Percentiles rank a stretch among this genome's conserved stretches.
These are phyloP conservation scores for Phyto melanocephala DNA, from an alignment of 2,888 invertebrate species.

Conservation along the genomic window DNA sequence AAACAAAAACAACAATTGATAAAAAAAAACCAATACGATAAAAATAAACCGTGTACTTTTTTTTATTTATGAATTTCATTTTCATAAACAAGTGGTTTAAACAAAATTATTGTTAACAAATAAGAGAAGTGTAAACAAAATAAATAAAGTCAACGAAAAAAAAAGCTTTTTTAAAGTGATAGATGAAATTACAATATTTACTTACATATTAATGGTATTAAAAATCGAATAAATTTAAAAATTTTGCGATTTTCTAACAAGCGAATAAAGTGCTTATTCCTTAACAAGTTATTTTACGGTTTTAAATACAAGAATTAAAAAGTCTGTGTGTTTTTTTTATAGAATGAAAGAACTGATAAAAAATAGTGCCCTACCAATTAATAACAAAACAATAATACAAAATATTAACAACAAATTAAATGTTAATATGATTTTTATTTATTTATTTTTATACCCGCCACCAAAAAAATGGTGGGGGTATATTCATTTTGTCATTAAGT, in stretches of 20 bases:
- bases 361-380: constrained; percentile 47
- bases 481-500: too few species aligned
- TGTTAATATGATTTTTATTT: background rate
- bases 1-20: constrained; percentile 7
- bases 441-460: background rate
- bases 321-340: background rate
- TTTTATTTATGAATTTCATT: background rate
- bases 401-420: constrained; percentile 7
- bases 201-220: background rate
- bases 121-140: constrained; percentile 45
- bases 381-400: constrained; percentile 3
- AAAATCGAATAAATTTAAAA: background rate
- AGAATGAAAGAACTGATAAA: background rate
- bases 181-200: background rate
- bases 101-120: background rate
- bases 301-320: too few species aligned
- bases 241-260: background rate
- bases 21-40: constrained; percentile 28
- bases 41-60: constrained; percentile 6
- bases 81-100: background rate
- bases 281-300: constrained; percentile 14
- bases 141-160: background rate
- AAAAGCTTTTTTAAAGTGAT: constrained; percentile 7
- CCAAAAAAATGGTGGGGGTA: too few species aligned
- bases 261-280: constrained; percentile 3